These are phyloP conservation scores for Ormyrus thymus DNA, from an alignment of 2,888 invertebrate genomes.

Conservation along the genomic window DNA sequence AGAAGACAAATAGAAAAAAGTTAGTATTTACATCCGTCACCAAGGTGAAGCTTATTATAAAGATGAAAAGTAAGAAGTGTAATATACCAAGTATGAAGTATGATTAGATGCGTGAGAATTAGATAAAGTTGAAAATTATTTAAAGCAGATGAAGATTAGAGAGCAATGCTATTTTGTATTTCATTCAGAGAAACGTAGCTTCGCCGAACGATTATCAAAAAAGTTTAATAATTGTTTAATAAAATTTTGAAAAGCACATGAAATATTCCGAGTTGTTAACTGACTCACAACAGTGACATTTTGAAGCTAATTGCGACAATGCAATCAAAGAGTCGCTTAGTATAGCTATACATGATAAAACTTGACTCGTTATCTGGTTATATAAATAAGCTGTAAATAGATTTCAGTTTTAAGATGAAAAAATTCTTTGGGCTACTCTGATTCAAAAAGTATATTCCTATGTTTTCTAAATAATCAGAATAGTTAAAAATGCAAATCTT, in stretches of 20 bases:
- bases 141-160: too few species aligned
- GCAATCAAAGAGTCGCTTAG: conserved; percentile 1
- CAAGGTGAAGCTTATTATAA: conserved; percentile 29
- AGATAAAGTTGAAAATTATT: not conserved
- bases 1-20: conserved; percentile 74
- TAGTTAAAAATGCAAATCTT: too few species aligned
- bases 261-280: too few species aligned
- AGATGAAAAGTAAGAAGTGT: not conserved
- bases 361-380: conserved; percentile 10
- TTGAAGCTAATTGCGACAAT: not conserved
- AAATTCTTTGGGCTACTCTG: not conserved
- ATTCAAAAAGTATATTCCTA: not conserved
- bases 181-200: too few species aligned
- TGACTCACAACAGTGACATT: not conserved
- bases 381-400: not conserved
- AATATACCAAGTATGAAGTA: too few species aligned
- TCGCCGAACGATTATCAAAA: too few species aligned
- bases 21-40: conserved; percentile 62
- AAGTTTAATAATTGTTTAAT: too few species aligned
- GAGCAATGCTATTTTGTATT: too few species aligned
- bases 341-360: conserved; percentile 12
- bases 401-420: not conserved
- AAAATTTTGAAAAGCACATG: too few species aligned
- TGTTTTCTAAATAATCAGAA: too few species aligned
- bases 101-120: not conserved